Evolutionary conservation across 2,888 invertebrate species (phyloP).

Genomic region (Piscicola geometra): DNA sequence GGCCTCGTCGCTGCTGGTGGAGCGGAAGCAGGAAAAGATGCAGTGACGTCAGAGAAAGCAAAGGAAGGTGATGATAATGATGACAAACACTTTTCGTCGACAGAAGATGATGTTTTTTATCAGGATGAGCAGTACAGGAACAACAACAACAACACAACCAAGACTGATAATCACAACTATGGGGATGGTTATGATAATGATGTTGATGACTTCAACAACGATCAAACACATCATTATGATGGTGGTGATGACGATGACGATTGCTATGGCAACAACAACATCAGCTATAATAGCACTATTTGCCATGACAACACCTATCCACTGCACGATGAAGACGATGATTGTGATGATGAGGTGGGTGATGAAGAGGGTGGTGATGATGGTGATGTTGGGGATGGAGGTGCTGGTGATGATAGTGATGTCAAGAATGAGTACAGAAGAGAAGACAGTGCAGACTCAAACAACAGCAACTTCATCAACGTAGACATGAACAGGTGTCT

Average conservation of each 20-base stretch:
- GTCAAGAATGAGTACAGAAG: neutral
- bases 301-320: neutral
- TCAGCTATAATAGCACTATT: neutral
- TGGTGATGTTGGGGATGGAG: neutral
- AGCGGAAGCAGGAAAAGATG: slow-evolving; percentile 52
- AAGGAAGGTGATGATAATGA: slow-evolving; percentile 48
- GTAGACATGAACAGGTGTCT: neutral
- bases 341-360: slow-evolving; percentile 13
- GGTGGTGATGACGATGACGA: neutral
- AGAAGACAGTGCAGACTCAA: neutral
- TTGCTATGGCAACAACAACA: neutral
- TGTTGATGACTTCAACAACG: no score
- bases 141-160: neutral
- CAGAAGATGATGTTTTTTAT: slow-evolving; percentile 57
- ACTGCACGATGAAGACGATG: slow-evolving; percentile 11
- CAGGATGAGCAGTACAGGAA: slow-evolving; percentile 44
- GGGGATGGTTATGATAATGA: no score
- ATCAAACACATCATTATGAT: no score
- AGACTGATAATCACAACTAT: neutral
- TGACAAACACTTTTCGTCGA: slow-evolving; percentile 50
- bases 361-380: neutral
- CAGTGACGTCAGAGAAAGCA: slow-evolving; percentile 60
- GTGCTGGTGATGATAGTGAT: neutral
- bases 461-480: slow-evolving; percentile 1
- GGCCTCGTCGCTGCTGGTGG: slow-evolving; percentile 54